Evolutionary conservation across 2,888 invertebrate species (phyloP).

Genomic region (Blastobasis adustella): DNA sequence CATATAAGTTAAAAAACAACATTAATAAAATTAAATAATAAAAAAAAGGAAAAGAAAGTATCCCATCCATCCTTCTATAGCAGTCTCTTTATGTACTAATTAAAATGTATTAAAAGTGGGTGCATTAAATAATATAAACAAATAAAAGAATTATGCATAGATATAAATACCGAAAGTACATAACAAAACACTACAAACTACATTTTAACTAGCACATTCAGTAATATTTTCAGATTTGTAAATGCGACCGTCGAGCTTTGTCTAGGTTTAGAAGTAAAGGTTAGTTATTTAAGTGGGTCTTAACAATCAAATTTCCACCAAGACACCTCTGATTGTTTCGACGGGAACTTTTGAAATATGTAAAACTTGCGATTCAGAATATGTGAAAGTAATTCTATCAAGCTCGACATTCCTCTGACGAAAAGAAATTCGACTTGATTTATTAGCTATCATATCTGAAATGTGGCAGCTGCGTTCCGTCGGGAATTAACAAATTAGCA

Average conservation of each 20-base stretch:
- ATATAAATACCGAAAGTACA: slow-evolving; percentile 27
- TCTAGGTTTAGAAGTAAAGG: too few species aligned
- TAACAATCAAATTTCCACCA: too few species aligned
- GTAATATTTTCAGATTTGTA: slow-evolving; percentile 62
- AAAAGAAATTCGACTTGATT: too few species aligned
- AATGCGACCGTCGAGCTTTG: slow-evolving; percentile 1
- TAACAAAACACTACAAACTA: slow-evolving; percentile 38
- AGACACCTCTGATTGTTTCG: too few species aligned
- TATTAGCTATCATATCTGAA: too few species aligned
- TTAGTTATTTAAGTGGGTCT: too few species aligned
- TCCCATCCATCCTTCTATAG: slow-evolving; percentile 32
- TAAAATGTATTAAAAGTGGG: slow-evolving; percentile 47
- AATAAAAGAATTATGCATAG: slow-evolving; percentile 33
- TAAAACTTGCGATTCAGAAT: too few species aligned
- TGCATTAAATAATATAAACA: slow-evolving; percentile 31
- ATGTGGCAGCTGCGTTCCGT: too few species aligned
- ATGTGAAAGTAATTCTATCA: too few species aligned
- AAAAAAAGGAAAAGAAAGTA: slow-evolving; percentile 17
- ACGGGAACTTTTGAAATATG: too few species aligned
- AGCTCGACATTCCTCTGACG: too few species aligned
- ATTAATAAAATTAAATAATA: slow-evolving; percentile 15
- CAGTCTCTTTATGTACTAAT: slow-evolving; percentile 45
- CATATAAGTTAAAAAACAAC: slow-evolving; percentile 3
- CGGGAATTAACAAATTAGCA: too few species aligned
- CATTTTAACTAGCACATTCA: slow-evolving; percentile 66